Percentiles rank a stretch among this genome's conserved stretches.
phyloP scores from a whole-genome alignment of 2,888 invertebrate species.

The Nomada ruficornis region DNA sequence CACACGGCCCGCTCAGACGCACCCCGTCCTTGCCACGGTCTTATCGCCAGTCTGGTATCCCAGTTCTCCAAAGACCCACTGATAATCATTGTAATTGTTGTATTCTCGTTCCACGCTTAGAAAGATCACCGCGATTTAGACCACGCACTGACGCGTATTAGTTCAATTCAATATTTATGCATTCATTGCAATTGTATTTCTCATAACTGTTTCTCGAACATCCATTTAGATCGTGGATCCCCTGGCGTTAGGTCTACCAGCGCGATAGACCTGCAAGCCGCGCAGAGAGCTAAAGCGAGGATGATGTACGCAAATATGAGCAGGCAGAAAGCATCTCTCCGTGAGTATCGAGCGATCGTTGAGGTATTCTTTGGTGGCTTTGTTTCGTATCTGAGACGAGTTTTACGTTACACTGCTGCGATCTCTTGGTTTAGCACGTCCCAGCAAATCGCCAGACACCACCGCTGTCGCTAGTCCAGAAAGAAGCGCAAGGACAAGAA shows the following conservation, averaged over 20 bases:
- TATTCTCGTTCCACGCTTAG: slow-evolving; percentile 43
- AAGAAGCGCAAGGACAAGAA: slow-evolving; percentile 86
- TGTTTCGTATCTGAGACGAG: neutral
- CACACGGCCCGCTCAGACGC: slow-evolving; percentile 85
- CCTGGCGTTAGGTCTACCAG: slow-evolving; percentile 90
- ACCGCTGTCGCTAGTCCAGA: slow-evolving; percentile 87
- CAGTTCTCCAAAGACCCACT: slow-evolving; percentile 85
- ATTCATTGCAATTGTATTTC: neutral
- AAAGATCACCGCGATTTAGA: slow-evolving; percentile 39
- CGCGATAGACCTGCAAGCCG: slow-evolving; percentile 96
- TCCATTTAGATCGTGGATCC: slow-evolving; percentile 65
- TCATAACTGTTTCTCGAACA: neutral
- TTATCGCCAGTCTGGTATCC: slow-evolving; percentile 87
- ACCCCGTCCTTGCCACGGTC: slow-evolving; percentile 87
- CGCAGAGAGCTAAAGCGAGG: slow-evolving; percentile 93
- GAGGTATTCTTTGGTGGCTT: neutral
- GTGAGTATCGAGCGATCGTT: slow-evolving; percentile 87
- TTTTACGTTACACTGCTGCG: neutral
- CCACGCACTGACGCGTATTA: slow-evolving; percentile 28
- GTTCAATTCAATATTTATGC: neutral
- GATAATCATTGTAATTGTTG: slow-evolving; percentile 82
- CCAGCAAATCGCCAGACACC: slow-evolving; percentile 87
- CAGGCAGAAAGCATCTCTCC: slow-evolving; percentile 90
- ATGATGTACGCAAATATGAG: slow-evolving; percentile 93
- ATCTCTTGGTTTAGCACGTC: slow-evolving; percentile 86